Evolutionary conservation across 2,888 invertebrate genomes (phyloP).

Genomic region (Pegoplata infirma): DNA sequence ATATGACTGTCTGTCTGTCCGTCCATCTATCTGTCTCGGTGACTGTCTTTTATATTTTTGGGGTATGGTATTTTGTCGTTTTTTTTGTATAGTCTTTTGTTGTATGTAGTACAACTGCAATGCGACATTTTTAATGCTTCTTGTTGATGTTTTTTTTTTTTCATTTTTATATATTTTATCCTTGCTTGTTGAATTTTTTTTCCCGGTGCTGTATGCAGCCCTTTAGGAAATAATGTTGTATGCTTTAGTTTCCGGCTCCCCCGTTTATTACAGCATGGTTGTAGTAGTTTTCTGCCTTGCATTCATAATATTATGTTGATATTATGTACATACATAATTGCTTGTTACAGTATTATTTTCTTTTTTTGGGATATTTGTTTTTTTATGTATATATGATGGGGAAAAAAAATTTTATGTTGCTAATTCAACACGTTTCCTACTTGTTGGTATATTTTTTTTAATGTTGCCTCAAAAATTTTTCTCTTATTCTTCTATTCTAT

Average conservation of each 20-base stretch:
- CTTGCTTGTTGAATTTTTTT: conserved; percentile 9
- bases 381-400: background rate
- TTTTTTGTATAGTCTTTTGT: conserved; percentile 41
- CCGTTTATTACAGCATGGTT: conserved; percentile 41
- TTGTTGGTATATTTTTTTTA: conserved; percentile 32
- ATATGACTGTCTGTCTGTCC: conserved; percentile 31
- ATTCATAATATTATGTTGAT: conserved; percentile 26
- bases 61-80: background rate
- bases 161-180: no score
- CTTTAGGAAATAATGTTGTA: conserved; percentile 29
- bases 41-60: background rate
- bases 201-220: conserved; percentile 7
- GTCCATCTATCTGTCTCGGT: conserved; percentile 5
- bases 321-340: conserved; percentile 33
- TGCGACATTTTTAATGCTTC: conserved; percentile 67
- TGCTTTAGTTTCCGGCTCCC: conserved; percentile 36
- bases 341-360: conserved; percentile 22
- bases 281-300: conserved; percentile 5
- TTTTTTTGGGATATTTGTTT: background rate
- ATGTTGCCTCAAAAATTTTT: background rate
- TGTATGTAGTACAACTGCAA: conserved; percentile 66
- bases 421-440: conserved; percentile 56
- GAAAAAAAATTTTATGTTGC: conserved; percentile 41
- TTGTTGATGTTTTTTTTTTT: conserved; percentile 26
- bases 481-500: background rate